A percentile compares a stretch with the other conserved stretches of the same genome.
These are phyloP conservation scores for Drosophila nigricruria DNA, from an alignment of 2,888 invertebrate species.

Conservation along the genomic window DNA sequence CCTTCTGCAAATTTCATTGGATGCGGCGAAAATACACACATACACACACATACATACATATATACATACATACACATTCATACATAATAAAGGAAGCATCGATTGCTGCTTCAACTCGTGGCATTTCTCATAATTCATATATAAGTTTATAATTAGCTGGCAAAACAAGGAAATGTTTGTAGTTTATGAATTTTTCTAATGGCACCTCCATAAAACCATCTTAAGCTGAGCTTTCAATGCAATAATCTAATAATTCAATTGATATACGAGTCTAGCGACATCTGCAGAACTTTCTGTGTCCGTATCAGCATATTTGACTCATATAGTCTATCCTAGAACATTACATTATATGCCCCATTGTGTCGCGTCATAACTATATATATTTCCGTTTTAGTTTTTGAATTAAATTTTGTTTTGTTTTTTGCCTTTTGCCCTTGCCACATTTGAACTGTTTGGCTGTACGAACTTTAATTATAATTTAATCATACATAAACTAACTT, in stretches of 20 bases:
- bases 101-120: slow-evolving; percentile 21
- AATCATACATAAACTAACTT: slow-evolving; percentile 29
- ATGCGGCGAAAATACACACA: slow-evolving; percentile 8
- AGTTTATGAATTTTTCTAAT: neutral
- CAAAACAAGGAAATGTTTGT: slow-evolving; percentile 1
- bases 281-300: neutral
- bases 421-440: slow-evolving; percentile 38
- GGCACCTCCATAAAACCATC: neutral
- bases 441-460: slow-evolving; percentile 49
- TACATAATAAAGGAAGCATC: slow-evolving; percentile 12
- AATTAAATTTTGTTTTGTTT: slow-evolving; percentile 1
- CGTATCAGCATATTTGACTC: neutral
- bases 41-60: slow-evolving; percentile 33
- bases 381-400: neutral
- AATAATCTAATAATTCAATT: neutral
- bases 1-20: slow-evolving; percentile 40
- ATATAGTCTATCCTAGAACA: slow-evolving; percentile 9
- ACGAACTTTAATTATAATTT: slow-evolving; percentile 28
- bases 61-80: slow-evolving; percentile 30
- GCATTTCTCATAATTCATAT: slow-evolving; percentile 5
- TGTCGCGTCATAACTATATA: slow-evolving; percentile 21
- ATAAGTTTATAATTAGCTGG: neutral
- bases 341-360: slow-evolving; percentile 26
- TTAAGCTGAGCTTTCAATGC: neutral
- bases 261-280: neutral